Base-by-base conservation (phyloP, 2,797 vertebrate species). In the Emydoidea blandingii region DNA sequence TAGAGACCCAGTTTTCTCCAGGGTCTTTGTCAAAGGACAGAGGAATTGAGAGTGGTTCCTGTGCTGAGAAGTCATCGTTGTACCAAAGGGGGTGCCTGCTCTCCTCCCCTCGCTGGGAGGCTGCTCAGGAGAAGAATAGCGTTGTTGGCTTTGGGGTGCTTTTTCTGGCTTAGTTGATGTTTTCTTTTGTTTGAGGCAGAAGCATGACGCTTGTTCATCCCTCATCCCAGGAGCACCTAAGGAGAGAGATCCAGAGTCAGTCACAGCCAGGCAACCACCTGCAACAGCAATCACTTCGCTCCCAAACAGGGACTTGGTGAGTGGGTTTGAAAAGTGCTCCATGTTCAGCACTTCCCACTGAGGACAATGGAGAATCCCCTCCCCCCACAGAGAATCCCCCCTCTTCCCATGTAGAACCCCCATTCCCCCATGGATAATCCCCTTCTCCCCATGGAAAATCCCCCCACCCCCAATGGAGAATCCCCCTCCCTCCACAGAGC, bases 151-250 rank as follows among this genome's bases (percentile, higher is more conserved):
- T 54, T 81, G 27, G 88, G 86, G 81, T 83, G 83, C 86, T 76
- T 4, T 4, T 18, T 12, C 54, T 21, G 76, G 31, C 10, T 80
- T 81, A 50, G 16, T 53, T 76, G 78, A 53, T 54, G 88, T n/a
- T 80, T 72, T 4, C 29, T 52, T 80, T 76, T 83, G 80, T 5
- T 74, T 0, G 84, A 83, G 79, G 83, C 1, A 16, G 79, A 90
- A 89, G 14, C 16, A 31, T 44, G n/a, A 8, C 10, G 12, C 84
- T 29, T 41, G 80, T 14, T 52, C 29, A 23, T n/a, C 49, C 47
- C 76, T 54, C 83, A 29, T 81, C 54, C 49, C 53, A 44, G 47
- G 79, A 47, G 15, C 50, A 93, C 93, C 96, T 96, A n/a, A 1
- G 47, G 68, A 76, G 87, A 80, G 49, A 94, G 27, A 79, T 14